Conservation (phyloP, 92 coral and sea anemone genomes). For the Paramuricea clavata region DNA sequence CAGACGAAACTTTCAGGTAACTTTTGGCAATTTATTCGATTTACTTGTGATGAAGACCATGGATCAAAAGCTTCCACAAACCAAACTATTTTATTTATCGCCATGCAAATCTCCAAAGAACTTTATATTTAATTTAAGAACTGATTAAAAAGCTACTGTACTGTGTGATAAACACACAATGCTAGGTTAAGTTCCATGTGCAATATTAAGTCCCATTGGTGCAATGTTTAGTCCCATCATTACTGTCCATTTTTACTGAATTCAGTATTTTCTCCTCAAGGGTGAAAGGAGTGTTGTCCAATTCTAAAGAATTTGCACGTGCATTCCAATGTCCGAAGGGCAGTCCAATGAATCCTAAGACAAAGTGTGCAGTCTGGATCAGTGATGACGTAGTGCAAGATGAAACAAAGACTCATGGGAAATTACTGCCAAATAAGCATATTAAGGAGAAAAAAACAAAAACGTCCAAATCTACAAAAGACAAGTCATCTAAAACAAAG, state of each 20-base stretch:
- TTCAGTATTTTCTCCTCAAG: background rate
- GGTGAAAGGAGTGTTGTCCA: slow-evolving; percentile 45
- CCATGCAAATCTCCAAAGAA: no score
- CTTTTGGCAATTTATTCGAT: no score
- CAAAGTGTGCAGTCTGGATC: slow-evolving; percentile 49
- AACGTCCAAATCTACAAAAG: background rate
- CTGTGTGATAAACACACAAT: no score
- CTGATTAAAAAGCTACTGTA: no score
- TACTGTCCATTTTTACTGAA: background rate
- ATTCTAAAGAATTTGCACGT: slow-evolving; percentile 44
- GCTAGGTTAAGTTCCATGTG: no score
- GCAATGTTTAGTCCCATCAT: background rate
- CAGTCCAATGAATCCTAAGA: slow-evolving; percentile 45
- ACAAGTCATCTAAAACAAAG: no score
- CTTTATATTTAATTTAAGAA: no score
- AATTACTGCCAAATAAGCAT: slow-evolving; percentile 19
- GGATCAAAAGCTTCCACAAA: no score
- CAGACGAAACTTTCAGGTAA: slow-evolving; percentile 96
- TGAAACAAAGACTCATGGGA: slow-evolving; percentile 39
- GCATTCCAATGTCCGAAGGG: slow-evolving; percentile 41
- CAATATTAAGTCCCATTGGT: no score
- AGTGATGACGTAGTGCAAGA: slow-evolving; percentile 27
- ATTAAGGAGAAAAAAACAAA: background rate
- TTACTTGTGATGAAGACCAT: background rate
- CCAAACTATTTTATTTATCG: no score